A percentile compares a stretch with the other conserved stretches of the same genome.
Evolutionary conservation across 1,140 invertebrate species (phyloP).

Genomic region (Plodia interpunctella): DNA sequence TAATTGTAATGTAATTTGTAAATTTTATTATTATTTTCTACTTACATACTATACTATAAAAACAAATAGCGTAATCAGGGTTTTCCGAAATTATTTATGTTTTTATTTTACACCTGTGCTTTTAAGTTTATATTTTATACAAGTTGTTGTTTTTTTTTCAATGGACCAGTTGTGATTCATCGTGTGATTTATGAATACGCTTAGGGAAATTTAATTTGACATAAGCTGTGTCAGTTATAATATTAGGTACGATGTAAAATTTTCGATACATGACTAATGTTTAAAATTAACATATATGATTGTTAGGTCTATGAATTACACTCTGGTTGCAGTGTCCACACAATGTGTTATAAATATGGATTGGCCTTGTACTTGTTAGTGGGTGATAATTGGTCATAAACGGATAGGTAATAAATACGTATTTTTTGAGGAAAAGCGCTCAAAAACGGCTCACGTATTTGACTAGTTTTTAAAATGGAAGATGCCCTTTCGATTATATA

Average conservation of each 20-base stretch:
- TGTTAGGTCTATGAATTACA: not conserved
- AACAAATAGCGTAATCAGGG: not conserved
- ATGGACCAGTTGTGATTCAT: not conserved
- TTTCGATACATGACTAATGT: not conserved
- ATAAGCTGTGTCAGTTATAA: not conserved
- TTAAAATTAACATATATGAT: not conserved
- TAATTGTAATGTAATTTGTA: not conserved
- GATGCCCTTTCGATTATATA: too few species aligned
- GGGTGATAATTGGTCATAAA: not conserved
- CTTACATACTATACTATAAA: not conserved
- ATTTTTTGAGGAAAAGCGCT: too few species aligned
- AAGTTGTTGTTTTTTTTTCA: not conserved
- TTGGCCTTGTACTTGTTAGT: not conserved
- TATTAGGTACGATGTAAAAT: too few species aligned
- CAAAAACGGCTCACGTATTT: too few species aligned
- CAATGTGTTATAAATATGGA: not conserved
- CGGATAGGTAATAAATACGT: not conserved
- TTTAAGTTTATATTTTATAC: not conserved
- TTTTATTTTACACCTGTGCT: too few species aligned
- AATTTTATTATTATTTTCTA: not conserved
- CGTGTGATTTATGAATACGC: not conserved
- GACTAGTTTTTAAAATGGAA: too few species aligned
- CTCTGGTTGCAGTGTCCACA: not conserved
- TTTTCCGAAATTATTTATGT: not conserved
- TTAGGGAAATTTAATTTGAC: not conserved